phyloP scores from a whole-genome alignment of 1,140 invertebrate genomes.

The Cepaea nemoralis region DNA sequence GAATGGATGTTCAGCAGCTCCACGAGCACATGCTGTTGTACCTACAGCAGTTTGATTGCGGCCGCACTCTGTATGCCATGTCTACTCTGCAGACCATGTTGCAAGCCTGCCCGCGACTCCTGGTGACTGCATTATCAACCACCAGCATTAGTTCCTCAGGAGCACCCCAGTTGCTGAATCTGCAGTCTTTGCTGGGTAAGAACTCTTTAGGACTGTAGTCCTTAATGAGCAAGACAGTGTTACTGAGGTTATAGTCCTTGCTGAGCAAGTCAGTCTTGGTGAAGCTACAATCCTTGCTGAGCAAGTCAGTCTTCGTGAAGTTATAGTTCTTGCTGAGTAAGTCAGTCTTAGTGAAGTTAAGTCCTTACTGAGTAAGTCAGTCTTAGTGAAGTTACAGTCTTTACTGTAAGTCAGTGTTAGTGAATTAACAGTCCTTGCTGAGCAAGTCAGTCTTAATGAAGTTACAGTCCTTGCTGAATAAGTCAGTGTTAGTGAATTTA shows the following conservation, averaged over 20 bases:
- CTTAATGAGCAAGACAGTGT: conserved; percentile 81
- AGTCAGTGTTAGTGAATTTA: too few species aligned
- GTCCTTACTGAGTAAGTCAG: too few species aligned
- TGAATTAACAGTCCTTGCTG: too few species aligned
- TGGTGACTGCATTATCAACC: conserved; percentile 81
- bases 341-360: too few species aligned
- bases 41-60: conserved; percentile 84
- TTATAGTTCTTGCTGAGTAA: too few species aligned
- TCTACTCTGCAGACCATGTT: conserved; percentile 83
- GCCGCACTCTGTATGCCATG: conserved; percentile 83
- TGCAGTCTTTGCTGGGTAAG: conserved; percentile 77
- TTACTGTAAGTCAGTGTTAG: too few species aligned
- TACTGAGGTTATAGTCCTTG: conserved; percentile 78
- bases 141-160: conserved; percentile 77
- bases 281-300: conserved; percentile 78
- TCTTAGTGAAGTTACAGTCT: too few species aligned
- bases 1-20: conserved; percentile 78
- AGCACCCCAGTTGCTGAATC: conserved; percentile 72
- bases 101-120: conserved; percentile 80
- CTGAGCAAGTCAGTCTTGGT: conserved; percentile 71
- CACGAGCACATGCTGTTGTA: conserved; percentile 89
- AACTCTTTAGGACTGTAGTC: too few species aligned
- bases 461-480: too few species aligned
- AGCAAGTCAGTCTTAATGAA: too few species aligned
- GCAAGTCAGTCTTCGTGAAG: too few species aligned